These are phyloP conservation scores for Pogonocherus hispidulus DNA, from an alignment of 2,888 invertebrate species.

Conservation along the genomic window DNA sequence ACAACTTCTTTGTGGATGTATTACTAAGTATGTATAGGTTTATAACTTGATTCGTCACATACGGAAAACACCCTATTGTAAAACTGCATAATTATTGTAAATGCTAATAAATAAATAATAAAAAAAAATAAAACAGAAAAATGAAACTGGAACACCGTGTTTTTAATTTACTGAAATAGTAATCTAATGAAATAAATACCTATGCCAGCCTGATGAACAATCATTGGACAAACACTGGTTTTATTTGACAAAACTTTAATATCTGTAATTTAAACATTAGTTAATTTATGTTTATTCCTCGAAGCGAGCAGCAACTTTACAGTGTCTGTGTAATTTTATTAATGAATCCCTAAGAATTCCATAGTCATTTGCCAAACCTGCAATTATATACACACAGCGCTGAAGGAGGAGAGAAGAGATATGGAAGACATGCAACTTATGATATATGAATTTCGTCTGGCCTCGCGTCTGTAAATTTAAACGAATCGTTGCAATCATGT, in stretches of 20 bases:
- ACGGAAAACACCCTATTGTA: too few species aligned
- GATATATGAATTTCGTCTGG: slow-evolving; percentile 60
- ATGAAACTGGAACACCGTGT: too few species aligned
- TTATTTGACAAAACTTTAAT: slow-evolving; percentile 25
- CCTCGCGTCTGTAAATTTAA: slow-evolving; percentile 44
- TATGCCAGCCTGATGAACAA: too few species aligned
- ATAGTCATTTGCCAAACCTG: slow-evolving; percentile 55
- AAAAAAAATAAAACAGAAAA: too few species aligned
- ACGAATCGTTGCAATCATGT: slow-evolving; percentile 2
- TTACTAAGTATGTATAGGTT: too few species aligned
- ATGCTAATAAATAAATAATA: too few species aligned
- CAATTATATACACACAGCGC: slow-evolving; percentile 54
- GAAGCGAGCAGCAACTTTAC: slow-evolving; percentile 31
- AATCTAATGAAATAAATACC: too few species aligned
- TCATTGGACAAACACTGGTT: not conserved
- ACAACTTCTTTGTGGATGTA: too few species aligned
- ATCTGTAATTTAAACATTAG: slow-evolving; percentile 22
- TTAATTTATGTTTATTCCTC: slow-evolving; percentile 35
- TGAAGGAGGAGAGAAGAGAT: slow-evolving; percentile 50
- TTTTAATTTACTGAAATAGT: too few species aligned
- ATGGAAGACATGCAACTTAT: slow-evolving; percentile 49
- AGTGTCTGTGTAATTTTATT: slow-evolving; percentile 56
- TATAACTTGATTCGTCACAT: too few species aligned
- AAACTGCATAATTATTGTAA: too few species aligned
- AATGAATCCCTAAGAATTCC: slow-evolving; percentile 58